Evolutionary conservation across 2,113 vertebrate species (phyloP).

Genomic region (Colossoma macropomum): DNA sequence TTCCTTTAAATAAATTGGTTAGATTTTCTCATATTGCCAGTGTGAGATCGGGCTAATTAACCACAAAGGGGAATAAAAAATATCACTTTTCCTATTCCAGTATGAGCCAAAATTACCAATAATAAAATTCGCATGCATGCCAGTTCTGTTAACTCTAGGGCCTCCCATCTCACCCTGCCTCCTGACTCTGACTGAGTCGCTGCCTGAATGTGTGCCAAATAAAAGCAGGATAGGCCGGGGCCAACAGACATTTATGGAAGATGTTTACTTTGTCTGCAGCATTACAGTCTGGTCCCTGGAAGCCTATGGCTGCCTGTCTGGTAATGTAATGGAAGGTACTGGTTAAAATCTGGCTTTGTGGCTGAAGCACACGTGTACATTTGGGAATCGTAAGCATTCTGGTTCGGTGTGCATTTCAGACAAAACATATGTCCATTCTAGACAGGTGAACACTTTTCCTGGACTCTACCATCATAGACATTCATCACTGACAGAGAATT

Average conservation of each 20-base stretch:
- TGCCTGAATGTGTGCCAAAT: background rate
- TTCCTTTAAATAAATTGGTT: too few relatives aligned
- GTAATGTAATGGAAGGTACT: background rate
- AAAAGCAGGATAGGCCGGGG: background rate
- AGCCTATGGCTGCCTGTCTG: background rate
- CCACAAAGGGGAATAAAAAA: too few relatives aligned
- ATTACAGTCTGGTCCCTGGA: background rate
- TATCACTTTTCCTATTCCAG: too few relatives aligned
- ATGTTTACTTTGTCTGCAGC: conserved; percentile 12
- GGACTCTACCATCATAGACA: background rate
- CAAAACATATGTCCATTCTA: too few relatives aligned
- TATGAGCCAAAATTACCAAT: background rate
- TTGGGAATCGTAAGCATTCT: too few relatives aligned
- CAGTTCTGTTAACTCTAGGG: background rate
- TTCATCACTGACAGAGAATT: too few relatives aligned
- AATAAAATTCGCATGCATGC: background rate
- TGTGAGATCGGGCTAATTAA: too few relatives aligned
- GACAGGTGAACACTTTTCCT: too few relatives aligned
- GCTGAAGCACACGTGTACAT: background rate
- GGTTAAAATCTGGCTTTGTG: background rate
- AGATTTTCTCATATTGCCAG: too few relatives aligned
- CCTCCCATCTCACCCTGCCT: background rate
- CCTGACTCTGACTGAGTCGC: background rate
- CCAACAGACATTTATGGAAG: background rate
- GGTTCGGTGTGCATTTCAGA: too few relatives aligned